These are phyloP conservation scores for Micromys minutus DNA, from an alignment of 2,113 vertebrate genomes.

Conservation along the genomic window DNA sequence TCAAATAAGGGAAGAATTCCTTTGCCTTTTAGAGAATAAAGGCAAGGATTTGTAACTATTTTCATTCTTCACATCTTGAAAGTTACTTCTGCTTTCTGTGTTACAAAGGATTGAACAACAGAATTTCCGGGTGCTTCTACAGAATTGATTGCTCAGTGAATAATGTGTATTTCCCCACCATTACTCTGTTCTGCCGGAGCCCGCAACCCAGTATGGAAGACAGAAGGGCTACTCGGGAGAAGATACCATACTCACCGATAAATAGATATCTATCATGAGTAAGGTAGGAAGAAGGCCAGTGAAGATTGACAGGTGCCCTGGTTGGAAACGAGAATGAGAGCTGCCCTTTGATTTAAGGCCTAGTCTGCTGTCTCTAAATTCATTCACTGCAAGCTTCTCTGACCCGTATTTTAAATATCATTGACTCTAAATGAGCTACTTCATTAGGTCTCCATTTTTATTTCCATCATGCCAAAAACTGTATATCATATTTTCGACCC, in stretches of 20 bases:
- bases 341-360: slow-evolving; percentile 12
- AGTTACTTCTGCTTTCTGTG: not conserved
- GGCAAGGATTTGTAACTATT: not conserved
- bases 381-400: not conserved
- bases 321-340: not conserved
- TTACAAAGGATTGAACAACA: not conserved
- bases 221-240: not conserved
- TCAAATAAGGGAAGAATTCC: not conserved
- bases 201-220: not conserved
- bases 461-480: not conserved
- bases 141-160: not conserved
- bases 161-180: accelerated
- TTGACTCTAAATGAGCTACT: slow-evolving; percentile 40
- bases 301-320: not conserved
- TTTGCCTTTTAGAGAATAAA: not conserved
- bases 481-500: not conserved
- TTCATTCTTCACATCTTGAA: not conserved
- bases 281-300: not conserved
- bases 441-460: slow-evolving; percentile 21
- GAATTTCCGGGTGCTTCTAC: not conserved
- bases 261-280: not conserved
- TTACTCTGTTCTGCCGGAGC: not conserved
- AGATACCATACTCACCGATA: not conserved
- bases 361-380: not conserved
- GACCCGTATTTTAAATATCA: slow-evolving; percentile 35